phyloP scores from a whole-genome alignment of 2,888 invertebrate genomes.

The Nomada hirtipes region DNA sequence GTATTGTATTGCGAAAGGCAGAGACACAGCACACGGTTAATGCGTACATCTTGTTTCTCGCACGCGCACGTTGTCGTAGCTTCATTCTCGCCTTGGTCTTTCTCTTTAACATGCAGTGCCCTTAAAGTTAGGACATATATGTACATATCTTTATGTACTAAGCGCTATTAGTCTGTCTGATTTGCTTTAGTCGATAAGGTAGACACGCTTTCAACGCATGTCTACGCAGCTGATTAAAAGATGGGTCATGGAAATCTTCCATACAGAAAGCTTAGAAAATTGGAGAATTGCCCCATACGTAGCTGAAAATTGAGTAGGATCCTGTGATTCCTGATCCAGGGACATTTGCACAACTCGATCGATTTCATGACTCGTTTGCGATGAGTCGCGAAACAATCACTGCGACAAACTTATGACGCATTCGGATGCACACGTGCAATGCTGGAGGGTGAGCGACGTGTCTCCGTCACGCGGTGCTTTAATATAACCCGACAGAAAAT shows the following conservation, averaged over 20 bases:
- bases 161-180: background rate
- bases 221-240: background rate
- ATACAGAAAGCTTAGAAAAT: background rate
- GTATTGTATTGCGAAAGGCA: slow-evolving; percentile 28
- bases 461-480: background rate
- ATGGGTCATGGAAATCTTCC: slow-evolving; percentile 12
- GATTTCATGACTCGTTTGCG: slow-evolving; percentile 14
- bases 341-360: slow-evolving; percentile 5
- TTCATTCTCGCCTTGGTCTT: background rate
- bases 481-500: slow-evolving; percentile 13
- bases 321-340: background rate
- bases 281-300: background rate
- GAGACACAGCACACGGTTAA: slow-evolving; percentile 35
- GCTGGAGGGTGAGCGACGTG: slow-evolving; percentile 10
- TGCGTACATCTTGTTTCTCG: slow-evolving; percentile 48
- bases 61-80: slow-evolving; percentile 20
- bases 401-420: slow-evolving; percentile 33
- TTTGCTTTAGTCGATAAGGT: background rate
- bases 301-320: too few relatives aligned
- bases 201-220: background rate
- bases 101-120: background rate
- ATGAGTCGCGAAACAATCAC: slow-evolving; percentile 22
- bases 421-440: slow-evolving; percentile 31
- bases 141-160: background rate
- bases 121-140: slow-evolving; percentile 1